Evolutionary conservation across 2,888 invertebrate genomes (phyloP), one percentile per base, ranked within the genome.

Genomic region (Xanthia icteritia): DNA sequence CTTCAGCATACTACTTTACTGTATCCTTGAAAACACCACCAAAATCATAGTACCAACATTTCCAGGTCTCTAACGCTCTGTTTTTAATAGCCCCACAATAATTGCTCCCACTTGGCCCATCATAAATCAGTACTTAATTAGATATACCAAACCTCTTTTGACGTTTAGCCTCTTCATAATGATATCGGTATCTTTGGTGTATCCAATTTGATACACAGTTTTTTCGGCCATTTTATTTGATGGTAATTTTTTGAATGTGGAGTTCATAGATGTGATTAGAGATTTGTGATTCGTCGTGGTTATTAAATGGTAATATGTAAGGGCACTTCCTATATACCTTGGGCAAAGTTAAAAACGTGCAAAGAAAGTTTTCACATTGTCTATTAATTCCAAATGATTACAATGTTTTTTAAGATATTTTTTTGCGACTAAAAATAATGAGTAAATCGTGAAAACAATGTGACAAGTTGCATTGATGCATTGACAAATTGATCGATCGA

Each of bases 91-190:
- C 84, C 77, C 81, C 88, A 85, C 83, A 89, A 90, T 93, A 93
- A 93, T 93, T 93, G 92, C 90, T 89, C 88, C 91, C 91, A 93
- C 91, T 92, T 91, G 89, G 84, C 85, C 89, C 88, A 88, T 89
- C 90, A 92, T 94, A 94, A 94, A 94, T 94, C 94, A 94, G 89
- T 77, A 81, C 76, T 83, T 92, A 92, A 94, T 93, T 94, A 94
- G 92, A 91, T 91, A 91, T 89, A 92, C 87, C 86, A 86, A 86
- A 88, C 88, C 84, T 89, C 87, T 82, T 76, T 77, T 89, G 90
- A 91, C 90, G 88, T 89, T 84, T 86, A 86, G 82, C 77, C 81
- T 86, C 78, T 68, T 76, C 73, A 71, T 90, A 90, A 90, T 89
- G 81, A 89, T 87, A 89, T 86, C 89, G 83, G 85, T 88, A 58